Base-by-base conservation (phyloP, 92 coral and sea anemone genomes). In the Phenganax stokvisi region DNA sequence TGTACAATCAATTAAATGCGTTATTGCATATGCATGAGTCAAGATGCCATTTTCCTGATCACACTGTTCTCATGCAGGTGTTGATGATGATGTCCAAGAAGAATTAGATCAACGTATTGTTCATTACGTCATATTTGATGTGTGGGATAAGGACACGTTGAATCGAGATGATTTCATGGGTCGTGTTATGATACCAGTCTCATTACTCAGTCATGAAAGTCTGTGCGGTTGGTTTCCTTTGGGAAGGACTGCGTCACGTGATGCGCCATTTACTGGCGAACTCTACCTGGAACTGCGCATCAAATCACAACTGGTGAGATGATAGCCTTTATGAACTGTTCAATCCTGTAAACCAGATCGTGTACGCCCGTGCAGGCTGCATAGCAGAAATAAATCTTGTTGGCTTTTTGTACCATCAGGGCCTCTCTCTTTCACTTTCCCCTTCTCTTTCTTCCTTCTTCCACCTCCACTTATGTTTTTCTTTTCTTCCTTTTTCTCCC, bases 141-240 rank as follows among this genome's bases (percentile, higher is more conserved):
- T 94, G 60, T 94, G 98, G 98, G 98, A 94, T 80, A 83, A 88
- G 58, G 98, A 94, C 52, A 90, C 96, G 0, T 81, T 94, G 13
- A 94, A 94, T 76, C 89, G 96, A 37, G 98, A 94, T 71, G 98
- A 94, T 81, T 94, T 94, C 85, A 94, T 94, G 98, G 98, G 98
- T 3, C 85, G 90, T 16, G 83, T 94, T 30, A 86, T 90, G 87
- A 89, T 94, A 31, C 97, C 98, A 15, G 76, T 94, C 29, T 85
- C 97, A 3, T 51, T 83, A 3, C 86, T 94, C 13, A 79, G 85
- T 57, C 94, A 94, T 51, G 88, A 91, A 75, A 86, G 78, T 10
- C 80, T 88, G 27, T 85, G 87, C 54, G 90, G 91, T 9, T 94
- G 98, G 98, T 90, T 77, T 67, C 92, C 96, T 1, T 83, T 94